Conservation (phyloP, 92 coral and sea anemone genomes). For the Metridium senile region DNA sequence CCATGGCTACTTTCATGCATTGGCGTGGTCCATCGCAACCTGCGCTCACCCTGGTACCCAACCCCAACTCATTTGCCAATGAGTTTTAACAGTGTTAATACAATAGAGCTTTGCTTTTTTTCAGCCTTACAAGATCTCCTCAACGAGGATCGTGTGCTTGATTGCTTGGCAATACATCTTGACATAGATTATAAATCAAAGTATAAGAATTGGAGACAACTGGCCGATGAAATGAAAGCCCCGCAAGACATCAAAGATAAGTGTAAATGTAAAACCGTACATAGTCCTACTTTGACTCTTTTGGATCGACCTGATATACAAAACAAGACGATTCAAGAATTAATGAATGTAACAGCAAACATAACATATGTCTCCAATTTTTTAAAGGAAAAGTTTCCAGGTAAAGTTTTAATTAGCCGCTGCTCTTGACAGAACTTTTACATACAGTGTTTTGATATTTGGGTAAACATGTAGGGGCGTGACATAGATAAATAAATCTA, state of each 20-base stretch:
- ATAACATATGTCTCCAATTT: not conserved
- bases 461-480: too few species aligned
- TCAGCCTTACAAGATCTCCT: not conserved
- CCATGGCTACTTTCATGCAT: too few species aligned
- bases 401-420: too few species aligned
- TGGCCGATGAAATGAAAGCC: not conserved
- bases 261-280: not conserved
- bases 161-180: not conserved
- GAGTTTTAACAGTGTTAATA: too few species aligned
- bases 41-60: too few species aligned
- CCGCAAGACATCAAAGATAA: constrained; percentile 2
- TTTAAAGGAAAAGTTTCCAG: not conserved
- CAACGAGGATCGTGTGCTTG: not conserved
- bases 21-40: too few species aligned
- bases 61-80: too few species aligned
- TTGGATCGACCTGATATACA: not conserved
- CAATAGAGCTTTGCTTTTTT: too few species aligned
- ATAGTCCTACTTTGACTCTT: constrained; percentile 12
- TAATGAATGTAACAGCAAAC: not conserved
- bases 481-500: too few species aligned
- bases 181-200: not conserved
- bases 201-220: not conserved
- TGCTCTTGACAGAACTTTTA: too few species aligned
- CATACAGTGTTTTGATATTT: too few species aligned
- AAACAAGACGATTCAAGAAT: not conserved